Percentiles rank a stretch among this genome's conserved stretches.
Conservation (phyloP, 2,888 invertebrate species). For the Leucoma salicis region DNA sequence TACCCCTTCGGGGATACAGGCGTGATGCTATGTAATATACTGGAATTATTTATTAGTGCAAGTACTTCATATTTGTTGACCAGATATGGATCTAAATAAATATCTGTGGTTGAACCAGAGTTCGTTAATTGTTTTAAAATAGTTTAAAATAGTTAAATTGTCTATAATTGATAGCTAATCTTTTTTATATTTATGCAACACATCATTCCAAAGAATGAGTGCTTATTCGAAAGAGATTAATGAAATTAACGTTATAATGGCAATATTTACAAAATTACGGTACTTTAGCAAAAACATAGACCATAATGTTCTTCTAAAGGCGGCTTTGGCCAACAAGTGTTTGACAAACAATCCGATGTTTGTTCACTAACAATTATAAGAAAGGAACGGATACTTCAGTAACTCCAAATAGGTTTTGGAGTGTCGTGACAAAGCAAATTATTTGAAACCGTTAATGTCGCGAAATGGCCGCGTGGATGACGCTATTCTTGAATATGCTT, state of each 20-base stretch:
- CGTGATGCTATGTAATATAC: too few species aligned
- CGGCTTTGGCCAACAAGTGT: slow-evolving; percentile 26
- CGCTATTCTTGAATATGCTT: slow-evolving; percentile 2
- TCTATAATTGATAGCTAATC: too few species aligned
- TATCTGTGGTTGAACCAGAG: too few species aligned
- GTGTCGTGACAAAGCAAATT: slow-evolving; percentile 29
- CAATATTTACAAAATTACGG: background rate
- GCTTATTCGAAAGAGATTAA: too few species aligned
- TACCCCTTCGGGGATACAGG: too few species aligned
- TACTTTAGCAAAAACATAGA: background rate
- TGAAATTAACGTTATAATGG: background rate
- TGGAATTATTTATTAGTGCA: too few species aligned
- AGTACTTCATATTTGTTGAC: too few species aligned
- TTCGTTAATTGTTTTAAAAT: too few species aligned
- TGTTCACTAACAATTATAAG: slow-evolving; percentile 49
- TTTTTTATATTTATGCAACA: too few species aligned
- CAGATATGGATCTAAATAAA: too few species aligned
- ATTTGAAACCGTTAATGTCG: slow-evolving; percentile 36
- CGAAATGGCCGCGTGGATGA: slow-evolving; percentile 5
- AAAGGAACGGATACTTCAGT: slow-evolving; percentile 33
- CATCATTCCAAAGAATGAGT: too few species aligned
- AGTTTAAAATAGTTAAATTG: too few species aligned
- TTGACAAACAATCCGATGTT: slow-evolving; percentile 46
- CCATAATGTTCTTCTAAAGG: slow-evolving; percentile 1
- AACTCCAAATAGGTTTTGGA: slow-evolving; percentile 32